phyloP scores from a whole-genome alignment of 2,797 vertebrate species.

The Cetoscarus ocellatus region DNA sequence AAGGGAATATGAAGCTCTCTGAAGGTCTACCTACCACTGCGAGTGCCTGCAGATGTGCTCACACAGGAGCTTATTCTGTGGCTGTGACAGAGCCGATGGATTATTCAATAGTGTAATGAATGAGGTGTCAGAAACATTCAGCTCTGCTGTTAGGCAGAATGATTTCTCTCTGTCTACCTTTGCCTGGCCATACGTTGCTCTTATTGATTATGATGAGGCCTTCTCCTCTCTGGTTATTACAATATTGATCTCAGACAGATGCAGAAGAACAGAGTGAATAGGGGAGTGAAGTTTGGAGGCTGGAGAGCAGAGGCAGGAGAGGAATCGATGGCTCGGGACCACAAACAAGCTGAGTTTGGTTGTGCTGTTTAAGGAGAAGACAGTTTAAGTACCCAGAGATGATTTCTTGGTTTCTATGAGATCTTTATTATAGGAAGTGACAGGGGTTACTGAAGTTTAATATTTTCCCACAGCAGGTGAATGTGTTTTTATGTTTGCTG shows the following conservation, averaged over 20 bases:
- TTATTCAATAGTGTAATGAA: slow-evolving; percentile 84
- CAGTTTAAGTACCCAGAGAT: slow-evolving; percentile 25
- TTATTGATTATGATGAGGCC: slow-evolving; percentile 83
- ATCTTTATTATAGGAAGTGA: slow-evolving; percentile 20
- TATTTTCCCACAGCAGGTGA: not conserved
- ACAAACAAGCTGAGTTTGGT: slow-evolving; percentile 25
- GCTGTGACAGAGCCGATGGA: slow-evolving; percentile 70
- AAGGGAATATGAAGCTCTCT: slow-evolving; percentile 42
- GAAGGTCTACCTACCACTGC: slow-evolving; percentile 42
- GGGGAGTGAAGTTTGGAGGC: slow-evolving; percentile 46
- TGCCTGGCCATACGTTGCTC: slow-evolving; percentile 66
- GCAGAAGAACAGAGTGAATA: slow-evolving; percentile 53
- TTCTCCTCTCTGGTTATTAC: slow-evolving; percentile 81
- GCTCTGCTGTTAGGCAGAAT: slow-evolving; percentile 70
- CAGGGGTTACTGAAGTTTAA: not conserved
- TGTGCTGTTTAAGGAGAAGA: slow-evolving; percentile 15
- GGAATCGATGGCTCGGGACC: slow-evolving; percentile 30
- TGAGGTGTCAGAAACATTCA: slow-evolving; percentile 80
- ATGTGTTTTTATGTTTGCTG: not conserved
- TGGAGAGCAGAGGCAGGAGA: slow-evolving; percentile 24
- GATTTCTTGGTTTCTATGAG: slow-evolving; percentile 11
- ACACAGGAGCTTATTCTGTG: slow-evolving; percentile 51
- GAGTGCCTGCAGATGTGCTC: slow-evolving; percentile 52
- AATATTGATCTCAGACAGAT: slow-evolving; percentile 79
- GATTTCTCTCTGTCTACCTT: slow-evolving; percentile 78